Percentiles rank a stretch among this genome's conserved stretches.
phyloP scores from a whole-genome alignment of 2,888 invertebrate species.

The Odontocolon sp. region DNA sequence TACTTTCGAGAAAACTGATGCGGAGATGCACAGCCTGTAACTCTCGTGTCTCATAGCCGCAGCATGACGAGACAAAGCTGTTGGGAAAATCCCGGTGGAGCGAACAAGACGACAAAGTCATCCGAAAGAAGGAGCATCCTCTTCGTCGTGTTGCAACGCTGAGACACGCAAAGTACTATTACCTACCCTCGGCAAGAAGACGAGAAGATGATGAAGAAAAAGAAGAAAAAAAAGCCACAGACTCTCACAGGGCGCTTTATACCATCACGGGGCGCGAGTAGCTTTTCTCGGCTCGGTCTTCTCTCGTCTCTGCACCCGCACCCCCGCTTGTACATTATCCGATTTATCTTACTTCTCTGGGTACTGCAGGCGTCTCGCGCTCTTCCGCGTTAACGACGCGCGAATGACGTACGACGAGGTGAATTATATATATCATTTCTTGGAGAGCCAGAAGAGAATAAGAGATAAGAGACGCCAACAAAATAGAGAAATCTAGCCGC shows the following conservation, averaged over 20 bases:
- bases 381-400: constrained; percentile 66
- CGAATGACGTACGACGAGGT: constrained; percentile 64
- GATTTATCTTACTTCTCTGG: constrained; percentile 60
- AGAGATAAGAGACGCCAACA: constrained; percentile 23
- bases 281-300: constrained; percentile 38
- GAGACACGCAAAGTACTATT: constrained; percentile 29
- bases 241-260: constrained; percentile 47
- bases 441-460: constrained; percentile 24
- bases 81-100: neutral
- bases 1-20: neutral
- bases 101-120: constrained; percentile 2
- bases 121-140: constrained; percentile 14
- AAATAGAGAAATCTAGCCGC: constrained; percentile 39
- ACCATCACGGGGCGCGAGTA: constrained; percentile 30
- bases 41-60: neutral
- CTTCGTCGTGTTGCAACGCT: neutral
- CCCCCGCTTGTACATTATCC: constrained; percentile 47
- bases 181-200: constrained; percentile 14
- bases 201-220: neutral
- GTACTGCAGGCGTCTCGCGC: constrained; percentile 53
- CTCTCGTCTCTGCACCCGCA: constrained; percentile 8
- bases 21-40: neutral
- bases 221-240: constrained; percentile 33
- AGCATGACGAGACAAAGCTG: constrained; percentile 9
- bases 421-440: constrained; percentile 43